Conservation (phyloP, 2,113 vertebrate genomes). For the Cichladusa arquata region DNA sequence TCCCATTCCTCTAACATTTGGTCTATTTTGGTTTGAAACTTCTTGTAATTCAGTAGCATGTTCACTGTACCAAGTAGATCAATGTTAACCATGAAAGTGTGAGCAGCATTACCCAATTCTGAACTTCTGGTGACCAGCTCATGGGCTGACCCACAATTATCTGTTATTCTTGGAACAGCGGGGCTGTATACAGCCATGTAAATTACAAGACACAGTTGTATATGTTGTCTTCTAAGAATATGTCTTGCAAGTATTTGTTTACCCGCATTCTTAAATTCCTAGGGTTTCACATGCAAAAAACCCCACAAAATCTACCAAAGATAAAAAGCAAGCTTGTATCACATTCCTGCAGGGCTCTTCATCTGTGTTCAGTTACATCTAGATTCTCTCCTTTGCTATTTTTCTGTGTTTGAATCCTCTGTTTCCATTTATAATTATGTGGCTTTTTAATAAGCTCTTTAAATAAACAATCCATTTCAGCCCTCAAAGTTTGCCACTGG, state of each 20-base stretch:
- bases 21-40: background rate
- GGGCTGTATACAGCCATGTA: conserved; percentile 3
- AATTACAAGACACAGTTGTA: conserved; percentile 68
- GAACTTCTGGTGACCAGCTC: conserved; percentile 54
- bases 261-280: conserved; percentile 33
- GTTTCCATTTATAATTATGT: background rate
- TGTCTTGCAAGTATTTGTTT: conserved; percentile 18
- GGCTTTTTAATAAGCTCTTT: background rate
- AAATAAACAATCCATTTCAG: background rate
- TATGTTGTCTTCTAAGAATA: conserved; percentile 62
- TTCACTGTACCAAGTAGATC: background rate
- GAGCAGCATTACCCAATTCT: conserved; percentile 30
- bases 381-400: background rate
- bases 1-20: background rate
- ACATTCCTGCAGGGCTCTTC: background rate
- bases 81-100: background rate
- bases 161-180: conserved; percentile 65
- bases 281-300: background rate
- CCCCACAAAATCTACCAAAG: background rate
- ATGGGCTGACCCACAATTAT: conserved; percentile 64
- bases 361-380: background rate
- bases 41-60: background rate
- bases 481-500: background rate
- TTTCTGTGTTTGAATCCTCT: background rate
- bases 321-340: background rate